These are phyloP conservation scores for Nemopilema nomurai DNA, from an alignment of 30 jellyfish, hydroid and myxozoan genomes.

Conservation along the genomic window DNA sequence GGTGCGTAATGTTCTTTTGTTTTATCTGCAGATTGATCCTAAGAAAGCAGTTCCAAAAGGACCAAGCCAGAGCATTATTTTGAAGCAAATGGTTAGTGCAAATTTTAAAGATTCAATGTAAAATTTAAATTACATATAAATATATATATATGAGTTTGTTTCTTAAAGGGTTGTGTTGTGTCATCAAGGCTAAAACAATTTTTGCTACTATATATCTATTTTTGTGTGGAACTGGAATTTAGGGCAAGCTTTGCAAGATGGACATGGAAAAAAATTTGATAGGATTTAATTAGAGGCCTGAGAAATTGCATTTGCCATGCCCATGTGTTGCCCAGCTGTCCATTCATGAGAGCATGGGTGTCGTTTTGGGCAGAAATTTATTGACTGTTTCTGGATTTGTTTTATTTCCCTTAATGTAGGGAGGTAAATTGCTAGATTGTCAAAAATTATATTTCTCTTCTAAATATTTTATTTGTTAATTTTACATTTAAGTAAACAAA, in stretches of 20 bases:
- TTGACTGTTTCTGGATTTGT: neutral
- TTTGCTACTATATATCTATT: too few species aligned
- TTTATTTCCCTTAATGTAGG: neutral
- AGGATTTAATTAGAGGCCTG: neutral
- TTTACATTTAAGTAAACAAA: too few species aligned
- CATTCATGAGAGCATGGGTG: conserved; percentile 23
- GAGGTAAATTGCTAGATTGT: neutral
- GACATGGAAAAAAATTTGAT: too few species aligned
- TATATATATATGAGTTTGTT: too few species aligned
- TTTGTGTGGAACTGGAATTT: too few species aligned
- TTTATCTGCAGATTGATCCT: conserved; percentile 72
- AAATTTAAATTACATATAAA: too few species aligned
- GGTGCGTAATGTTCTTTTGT: too few species aligned
- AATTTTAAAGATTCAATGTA: too few species aligned
- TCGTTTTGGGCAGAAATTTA: conserved; percentile 43
- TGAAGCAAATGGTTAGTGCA: conserved; percentile 73
- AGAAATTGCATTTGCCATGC: conserved; percentile 1
- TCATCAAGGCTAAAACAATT: too few species aligned
- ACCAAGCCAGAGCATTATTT: conserved; percentile 84
- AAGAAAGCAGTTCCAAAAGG: conserved; percentile 98
- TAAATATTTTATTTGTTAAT: too few species aligned
- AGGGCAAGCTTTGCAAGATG: too few species aligned
- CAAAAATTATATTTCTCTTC: neutral
- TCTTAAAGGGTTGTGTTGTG: too few species aligned
- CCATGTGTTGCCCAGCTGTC: conserved; percentile 54